phyloP scores from a whole-genome alignment of 2,113 vertebrate genomes.

The Leiothrix lutea region DNA sequence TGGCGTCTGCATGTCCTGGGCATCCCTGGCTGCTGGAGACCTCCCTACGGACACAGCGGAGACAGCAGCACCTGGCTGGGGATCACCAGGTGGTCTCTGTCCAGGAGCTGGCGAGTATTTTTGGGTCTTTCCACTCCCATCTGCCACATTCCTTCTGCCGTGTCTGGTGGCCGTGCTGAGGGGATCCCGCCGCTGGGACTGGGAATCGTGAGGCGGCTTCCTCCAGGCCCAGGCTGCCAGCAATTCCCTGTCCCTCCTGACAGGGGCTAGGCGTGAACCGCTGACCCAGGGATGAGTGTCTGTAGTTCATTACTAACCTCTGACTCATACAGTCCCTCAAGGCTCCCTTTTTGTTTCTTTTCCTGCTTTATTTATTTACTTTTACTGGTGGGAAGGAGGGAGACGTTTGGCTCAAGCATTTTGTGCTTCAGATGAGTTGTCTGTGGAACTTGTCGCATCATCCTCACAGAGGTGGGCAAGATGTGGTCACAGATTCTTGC shows the following conservation, averaged over 20 bases:
- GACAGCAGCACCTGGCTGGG: background rate
- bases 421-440: background rate
- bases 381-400: slow-evolving; percentile 7
- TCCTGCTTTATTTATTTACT: slow-evolving; percentile 34
- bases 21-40: background rate
- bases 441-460: background rate
- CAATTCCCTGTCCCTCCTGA: background rate
- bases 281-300: slow-evolving; percentile 27
- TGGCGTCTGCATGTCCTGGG: background rate
- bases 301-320: slow-evolving; percentile 46
- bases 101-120: background rate
- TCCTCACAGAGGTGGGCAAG: background rate
- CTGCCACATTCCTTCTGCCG: accelerated
- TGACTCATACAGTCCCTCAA: slow-evolving; percentile 31
- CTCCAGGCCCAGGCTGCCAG: background rate
- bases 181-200: background rate
- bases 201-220: background rate
- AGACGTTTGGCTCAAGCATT: background rate
- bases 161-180: accelerated
- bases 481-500: background rate
- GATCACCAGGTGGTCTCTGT: background rate
- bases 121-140: background rate
- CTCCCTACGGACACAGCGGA: accelerated
- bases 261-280: background rate
- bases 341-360: slow-evolving; percentile 37